Evolutionary conservation across 2,888 invertebrate genomes (phyloP), one percentile per base, ranked within the genome.

Genomic region (Torymus tubicola): DNA sequence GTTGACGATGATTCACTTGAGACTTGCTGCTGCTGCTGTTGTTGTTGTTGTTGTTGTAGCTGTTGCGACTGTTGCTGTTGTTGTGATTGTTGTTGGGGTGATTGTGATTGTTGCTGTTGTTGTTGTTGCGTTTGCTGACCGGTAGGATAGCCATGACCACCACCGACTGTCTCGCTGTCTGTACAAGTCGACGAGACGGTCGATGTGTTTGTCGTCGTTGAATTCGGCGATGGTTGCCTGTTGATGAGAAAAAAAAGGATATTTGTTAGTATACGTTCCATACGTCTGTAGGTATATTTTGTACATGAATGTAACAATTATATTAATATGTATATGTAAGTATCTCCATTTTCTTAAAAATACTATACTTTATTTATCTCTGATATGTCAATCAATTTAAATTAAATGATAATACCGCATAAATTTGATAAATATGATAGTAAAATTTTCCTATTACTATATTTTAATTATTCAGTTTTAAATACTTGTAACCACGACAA

Each of bases 201-300:
- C 69, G 90, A 89, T 8, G 89, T 88, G 10, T 87, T 84, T 18
- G 89, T 91, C 18, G 91, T 91, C 14, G 91, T 89, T 5, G 91
- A 90, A 42, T 89, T 88, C 18, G 91, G 89, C 13, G 93, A 92
- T 52, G 89, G 88, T 89, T 90, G 90, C 90, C 90, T 90, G 85
- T 2, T 0, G 31, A 2, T 31, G 85, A 87, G 16, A 75, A 61
- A 74, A 60, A 61, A 13, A 65, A n/a, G n/a, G n/a, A n/a, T n/a
- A 58, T 58, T 42, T 0, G 12, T 69, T 69, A 52, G 52, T 65
- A 11, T 16, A 12, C 2, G 12, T 67, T 64, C 2, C 14, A 42
- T 13, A 31, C 10, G 42, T 64, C 42, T 24, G 61, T 61, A 61
- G 11, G 18, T n/a, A n/a, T 21, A 11, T 61, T 4, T 2, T 2